Evolutionary conservation across 2,888 invertebrate genomes (phyloP).

Genomic region (Thymelicus lineola): DNA sequence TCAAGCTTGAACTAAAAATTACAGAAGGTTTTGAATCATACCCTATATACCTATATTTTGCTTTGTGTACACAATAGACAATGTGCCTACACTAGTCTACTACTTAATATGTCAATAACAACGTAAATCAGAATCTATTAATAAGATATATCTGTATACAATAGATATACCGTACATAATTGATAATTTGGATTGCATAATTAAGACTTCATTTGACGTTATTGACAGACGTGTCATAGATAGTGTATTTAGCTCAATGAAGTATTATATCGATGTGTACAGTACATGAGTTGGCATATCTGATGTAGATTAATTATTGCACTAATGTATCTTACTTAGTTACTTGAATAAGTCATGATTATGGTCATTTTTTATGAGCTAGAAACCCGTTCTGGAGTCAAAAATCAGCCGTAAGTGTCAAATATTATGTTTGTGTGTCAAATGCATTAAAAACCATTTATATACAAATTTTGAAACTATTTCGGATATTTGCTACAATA

Average conservation of each 20-base stretch:
- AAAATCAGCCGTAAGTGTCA: not conserved
- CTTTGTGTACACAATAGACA: slow-evolving; percentile 1
- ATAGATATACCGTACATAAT: slow-evolving; percentile 14
- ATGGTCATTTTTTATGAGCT: no score
- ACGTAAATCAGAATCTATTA: slow-evolving; percentile 30
- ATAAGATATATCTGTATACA: not conserved
- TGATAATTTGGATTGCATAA: slow-evolving; percentile 31
- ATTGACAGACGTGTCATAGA: not conserved
- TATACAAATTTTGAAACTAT: no score
- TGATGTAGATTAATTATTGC: slow-evolving; percentile 1
- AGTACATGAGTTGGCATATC: not conserved
- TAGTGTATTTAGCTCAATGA: slow-evolving; percentile 5
- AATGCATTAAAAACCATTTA: no score
- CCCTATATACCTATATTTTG: no score
- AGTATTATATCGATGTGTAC: slow-evolving; percentile 12
- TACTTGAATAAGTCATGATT: no score
- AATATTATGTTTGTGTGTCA: no score
- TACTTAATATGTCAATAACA: slow-evolving; percentile 19
- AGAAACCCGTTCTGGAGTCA: not conserved
- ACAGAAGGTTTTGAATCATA: no score
- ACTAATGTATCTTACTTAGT: not conserved
- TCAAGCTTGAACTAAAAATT: no score
- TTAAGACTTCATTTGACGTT: slow-evolving; percentile 20
- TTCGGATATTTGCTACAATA: no score
- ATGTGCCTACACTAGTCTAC: slow-evolving; percentile 1